Percentiles rank a stretch among this genome's conserved stretches.
These are phyloP conservation scores for Mastomys natalensis DNA, from an alignment of 2,113 vertebrate species.

Conservation along the genomic window DNA sequence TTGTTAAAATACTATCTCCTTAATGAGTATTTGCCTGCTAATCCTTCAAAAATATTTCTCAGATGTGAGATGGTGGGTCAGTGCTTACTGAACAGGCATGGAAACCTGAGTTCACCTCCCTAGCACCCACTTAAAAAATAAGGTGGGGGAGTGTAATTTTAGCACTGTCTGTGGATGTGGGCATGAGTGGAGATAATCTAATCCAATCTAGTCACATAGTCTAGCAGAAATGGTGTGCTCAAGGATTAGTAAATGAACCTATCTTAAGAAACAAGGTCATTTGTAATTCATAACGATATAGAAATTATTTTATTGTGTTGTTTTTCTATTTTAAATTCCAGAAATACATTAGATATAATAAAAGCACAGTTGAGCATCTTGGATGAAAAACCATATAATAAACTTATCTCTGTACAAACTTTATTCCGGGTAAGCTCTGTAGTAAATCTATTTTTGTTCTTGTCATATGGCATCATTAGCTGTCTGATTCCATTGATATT, in stretches of 20 bases:
- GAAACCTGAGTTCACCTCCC: no score
- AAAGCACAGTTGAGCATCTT: background rate
- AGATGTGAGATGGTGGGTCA: no score
- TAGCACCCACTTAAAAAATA: background rate
- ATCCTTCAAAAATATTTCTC: constrained; percentile 8
- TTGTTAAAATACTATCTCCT: background rate
- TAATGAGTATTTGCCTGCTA: background rate
- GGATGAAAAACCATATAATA: background rate
- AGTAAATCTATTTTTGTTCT: constrained; percentile 14
- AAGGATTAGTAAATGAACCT: background rate
- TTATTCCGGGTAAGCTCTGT: background rate
- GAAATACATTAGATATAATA: background rate
- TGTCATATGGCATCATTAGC: background rate
- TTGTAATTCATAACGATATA: background rate
- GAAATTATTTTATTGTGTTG: background rate
- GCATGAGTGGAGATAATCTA: no score
- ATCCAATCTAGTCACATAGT: background rate
- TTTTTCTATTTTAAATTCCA: background rate
- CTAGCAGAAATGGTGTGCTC: background rate
- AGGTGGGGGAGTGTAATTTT: background rate
- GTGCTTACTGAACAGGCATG: background rate
- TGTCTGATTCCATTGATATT: constrained; percentile 2
- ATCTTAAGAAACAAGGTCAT: background rate
- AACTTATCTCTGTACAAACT: background rate
- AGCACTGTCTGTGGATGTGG: background rate